Base-by-base conservation (phyloP, 2,888 invertebrate species). In the Slavum lentiscoides region DNA sequence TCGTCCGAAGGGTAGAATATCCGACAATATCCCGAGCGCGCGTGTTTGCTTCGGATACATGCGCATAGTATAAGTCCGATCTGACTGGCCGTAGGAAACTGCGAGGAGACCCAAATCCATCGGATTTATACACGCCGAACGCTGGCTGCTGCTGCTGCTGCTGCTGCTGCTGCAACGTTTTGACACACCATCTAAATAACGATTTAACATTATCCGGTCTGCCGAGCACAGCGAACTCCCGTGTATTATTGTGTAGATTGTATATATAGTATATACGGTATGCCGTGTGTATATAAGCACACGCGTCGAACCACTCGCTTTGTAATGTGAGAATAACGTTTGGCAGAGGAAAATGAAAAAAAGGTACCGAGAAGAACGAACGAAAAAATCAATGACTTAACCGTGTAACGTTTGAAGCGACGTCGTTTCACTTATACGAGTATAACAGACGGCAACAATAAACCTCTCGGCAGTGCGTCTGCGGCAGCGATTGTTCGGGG, bases 141-240 rank as follows among this genome's bases (percentile, higher is more conserved):
- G 64, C 73, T 13, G 53, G 74, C 39, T 64, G 39, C 19, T 23
- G 23, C 61, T 30, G 39, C 74, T n/a, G 74, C 39, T 64, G 39
- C 19, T 23, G 74, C 39, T 64, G 39, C 19, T 23, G 23, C 61
- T 30, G 39, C 74, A 64, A 74, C 74, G 62, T 74, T 74, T 74
- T 55, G 74, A 64, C 74, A 74, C 74, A 64, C 74, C 64, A 74
- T 74, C 74, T 74, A 74, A 74, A 74, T 64, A 74, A 64, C 74
- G 74, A 74, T 64, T 74, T 74, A 64, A 74, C 64, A 55, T 74
- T 64, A 64, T 64, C 74, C 74, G 74, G 74, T 74, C 64, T 64
- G 53, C 74, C 53, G 64, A 64, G 74, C 74, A 55, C 49, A 9
- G 49, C 74, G 64, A 30, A 30, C 30, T 30, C 30, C 30, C 30